Evolutionary conservation across 2,113 vertebrate species (phyloP).

Genomic region (Cricetomys ansorgei): DNA sequence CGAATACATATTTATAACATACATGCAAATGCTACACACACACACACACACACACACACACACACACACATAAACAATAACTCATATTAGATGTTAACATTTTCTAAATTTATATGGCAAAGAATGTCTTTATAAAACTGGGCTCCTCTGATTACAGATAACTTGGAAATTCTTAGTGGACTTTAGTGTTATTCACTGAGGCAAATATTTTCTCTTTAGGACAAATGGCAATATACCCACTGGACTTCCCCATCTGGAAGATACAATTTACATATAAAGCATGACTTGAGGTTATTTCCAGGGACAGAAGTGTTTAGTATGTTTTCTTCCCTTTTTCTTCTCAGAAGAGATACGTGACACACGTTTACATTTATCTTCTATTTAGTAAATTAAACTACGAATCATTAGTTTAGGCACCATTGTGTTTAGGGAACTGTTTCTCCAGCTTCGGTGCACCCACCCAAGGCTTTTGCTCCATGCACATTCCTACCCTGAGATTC

Average conservation of each 20-base stretch:
- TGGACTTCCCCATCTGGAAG: neutral
- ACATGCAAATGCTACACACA: neutral
- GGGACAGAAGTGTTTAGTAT: neutral
- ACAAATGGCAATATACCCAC: neutral
- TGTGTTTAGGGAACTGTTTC: neutral
- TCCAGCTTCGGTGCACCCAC: neutral
- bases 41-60: neutral
- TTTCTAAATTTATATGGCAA: neutral
- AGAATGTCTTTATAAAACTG: neutral
- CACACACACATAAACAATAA: neutral
- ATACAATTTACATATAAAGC: constrained; percentile 11
- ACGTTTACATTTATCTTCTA: neutral
- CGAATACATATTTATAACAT: neutral
- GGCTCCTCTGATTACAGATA: neutral
- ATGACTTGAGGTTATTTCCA: neutral
- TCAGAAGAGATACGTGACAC: neutral
- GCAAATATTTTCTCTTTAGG: neutral
- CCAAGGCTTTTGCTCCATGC: neutral
- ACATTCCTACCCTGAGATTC: neutral
- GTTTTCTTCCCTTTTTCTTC: neutral
- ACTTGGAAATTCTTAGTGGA: neutral
- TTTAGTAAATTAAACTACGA: constrained; percentile 21
- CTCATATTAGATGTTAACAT: neutral
- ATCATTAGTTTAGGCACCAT: neutral
- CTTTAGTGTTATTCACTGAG: neutral